Conservation (phyloP, 2,888 invertebrate species). For the Hypena proboscidalis region DNA sequence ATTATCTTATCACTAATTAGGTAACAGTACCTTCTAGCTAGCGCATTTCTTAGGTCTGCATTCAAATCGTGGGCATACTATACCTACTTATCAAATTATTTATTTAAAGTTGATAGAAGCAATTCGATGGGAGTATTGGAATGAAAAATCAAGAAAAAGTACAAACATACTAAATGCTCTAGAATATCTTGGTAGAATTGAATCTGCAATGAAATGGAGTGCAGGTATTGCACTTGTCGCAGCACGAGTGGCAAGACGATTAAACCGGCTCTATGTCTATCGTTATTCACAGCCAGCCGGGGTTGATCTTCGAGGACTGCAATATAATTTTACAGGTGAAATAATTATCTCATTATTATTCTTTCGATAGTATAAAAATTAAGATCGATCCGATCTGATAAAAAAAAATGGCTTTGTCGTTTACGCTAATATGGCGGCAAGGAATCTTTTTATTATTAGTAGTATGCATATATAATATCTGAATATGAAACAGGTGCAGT, state of each 20-base stretch:
- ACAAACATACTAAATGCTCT: conserved; percentile 66
- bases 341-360: neutral
- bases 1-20: too few species aligned
- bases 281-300: conserved; percentile 80
- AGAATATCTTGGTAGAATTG: conserved; percentile 80
- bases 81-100: neutral
- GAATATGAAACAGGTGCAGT: conserved; percentile 84
- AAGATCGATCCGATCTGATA: too few species aligned
- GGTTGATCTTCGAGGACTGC: conserved; percentile 71
- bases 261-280: conserved; percentile 84
- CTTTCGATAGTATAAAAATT: too few species aligned
- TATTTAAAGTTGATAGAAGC: conserved; percentile 68
- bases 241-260: conserved; percentile 77
- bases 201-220: conserved; percentile 84
- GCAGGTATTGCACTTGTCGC: conserved; percentile 84
- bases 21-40: too few species aligned
- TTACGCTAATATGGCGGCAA: too few species aligned
- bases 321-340: conserved; percentile 81
- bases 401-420: too few species aligned
- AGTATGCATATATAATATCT: neutral
- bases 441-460: too few species aligned
- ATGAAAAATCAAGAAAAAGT: conserved; percentile 50
- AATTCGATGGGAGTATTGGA: conserved; percentile 85
- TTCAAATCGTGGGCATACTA: too few species aligned
- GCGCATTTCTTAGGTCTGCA: too few species aligned